These are phyloP conservation scores for Calliscelio sp. DNA, from an alignment of 2,888 invertebrate species.

Conservation along the genomic window DNA sequence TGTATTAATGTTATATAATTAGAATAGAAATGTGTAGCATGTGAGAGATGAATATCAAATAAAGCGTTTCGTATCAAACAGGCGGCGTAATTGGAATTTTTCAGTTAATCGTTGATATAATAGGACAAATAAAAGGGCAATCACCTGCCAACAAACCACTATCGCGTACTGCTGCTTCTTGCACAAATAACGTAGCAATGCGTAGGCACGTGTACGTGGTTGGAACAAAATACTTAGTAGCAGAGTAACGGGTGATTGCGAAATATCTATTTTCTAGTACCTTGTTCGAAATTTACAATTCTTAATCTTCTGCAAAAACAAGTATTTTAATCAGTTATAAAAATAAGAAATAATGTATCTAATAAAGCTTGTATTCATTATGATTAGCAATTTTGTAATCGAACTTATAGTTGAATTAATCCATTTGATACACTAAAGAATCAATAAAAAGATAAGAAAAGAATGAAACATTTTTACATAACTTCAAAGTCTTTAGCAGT, in stretches of 20 bases:
- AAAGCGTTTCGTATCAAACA: constrained; percentile 29
- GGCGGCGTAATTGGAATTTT: constrained; percentile 40
- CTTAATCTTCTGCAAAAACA: background rate
- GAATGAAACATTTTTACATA: constrained; percentile 21
- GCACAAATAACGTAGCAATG: constrained; percentile 69
- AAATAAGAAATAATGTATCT: too few relatives aligned
- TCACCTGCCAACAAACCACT: constrained; percentile 79
- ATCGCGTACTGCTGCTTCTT: constrained; percentile 67
- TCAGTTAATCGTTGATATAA: constrained; percentile 57
- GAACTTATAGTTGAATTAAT: constrained; percentile 23
- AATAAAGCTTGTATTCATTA: background rate
- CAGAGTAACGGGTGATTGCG: constrained; percentile 74
- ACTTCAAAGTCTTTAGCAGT: constrained; percentile 12
- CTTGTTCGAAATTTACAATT: too few relatives aligned
- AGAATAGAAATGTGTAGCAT: too few relatives aligned
- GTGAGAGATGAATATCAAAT: too few relatives aligned
- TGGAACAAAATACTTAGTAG: constrained; percentile 61
- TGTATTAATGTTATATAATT: too few relatives aligned
- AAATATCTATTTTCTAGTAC: constrained; percentile 46
- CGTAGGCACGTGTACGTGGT: constrained; percentile 73
- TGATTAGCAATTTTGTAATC: constrained; percentile 14
- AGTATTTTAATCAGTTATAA: too few relatives aligned
- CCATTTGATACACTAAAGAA: constrained; percentile 51
- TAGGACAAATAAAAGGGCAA: constrained; percentile 74
- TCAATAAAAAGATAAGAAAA: constrained; percentile 38